Base-by-base conservation (phyloP, 2,113 vertebrate species). In the Pygoscelis antarcticus region DNA sequence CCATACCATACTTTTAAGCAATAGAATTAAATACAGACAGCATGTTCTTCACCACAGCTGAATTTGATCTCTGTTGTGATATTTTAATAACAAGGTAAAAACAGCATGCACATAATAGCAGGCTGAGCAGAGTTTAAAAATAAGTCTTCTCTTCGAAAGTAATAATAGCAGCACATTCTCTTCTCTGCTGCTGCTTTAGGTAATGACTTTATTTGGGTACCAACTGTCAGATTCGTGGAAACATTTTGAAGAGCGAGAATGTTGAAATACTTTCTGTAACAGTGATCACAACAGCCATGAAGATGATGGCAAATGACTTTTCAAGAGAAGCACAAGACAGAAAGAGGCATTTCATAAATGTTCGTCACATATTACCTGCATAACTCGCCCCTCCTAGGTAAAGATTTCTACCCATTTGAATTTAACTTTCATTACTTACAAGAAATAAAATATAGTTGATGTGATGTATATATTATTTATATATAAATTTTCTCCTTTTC, bases 31-130 rank as follows among this genome's bases (percentile, higher is more conserved):
- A 74, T 93, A 94, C 13, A 85, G 44, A 74, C 66, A 22, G 32
- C 16, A 82, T 36, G 16, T 55, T 69, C 27, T 68, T 89, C 62
- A 21, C 89, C 49, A 47, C 51, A 91, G 70, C 6, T 64, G 54
- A 85, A 91, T 95, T 88, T 91, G 66, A 97, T 97, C 68, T 90
- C 66, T 36, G 1, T 83, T 96, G 49, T 91, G 87, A 94, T 95
- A 93, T 88, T 94, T 89, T 95, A 97, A 93, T 96, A 95, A 90
- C n/a, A 93, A 94, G 78, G 82, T 96, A 97, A 94, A 89, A 93
- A 7, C 36, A 91, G 81, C 66, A 89, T 44, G 54, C n/a, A 74
- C 60, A 91, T 65, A 93, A 95, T 88, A 96, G 81, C 36, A 85
- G 66, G 40, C 49, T 94, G 54, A 96, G 42, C 46, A n/a, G 57